Evolutionary conservation across 2,888 invertebrate species (phyloP).

Genomic region (Noctua pronuba): DNA sequence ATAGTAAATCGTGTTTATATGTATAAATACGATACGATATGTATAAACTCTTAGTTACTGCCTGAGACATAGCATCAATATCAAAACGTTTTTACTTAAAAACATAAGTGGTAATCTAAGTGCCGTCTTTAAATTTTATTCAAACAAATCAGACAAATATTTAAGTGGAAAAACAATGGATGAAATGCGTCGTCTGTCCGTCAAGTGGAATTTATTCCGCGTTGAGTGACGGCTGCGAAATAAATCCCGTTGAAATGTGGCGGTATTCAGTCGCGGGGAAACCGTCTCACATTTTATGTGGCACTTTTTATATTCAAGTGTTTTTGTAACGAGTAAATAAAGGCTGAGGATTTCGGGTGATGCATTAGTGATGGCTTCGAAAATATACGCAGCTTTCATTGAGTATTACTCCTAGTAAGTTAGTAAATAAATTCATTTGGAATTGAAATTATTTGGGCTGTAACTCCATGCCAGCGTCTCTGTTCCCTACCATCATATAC

Average conservation of each 20-base stretch:
- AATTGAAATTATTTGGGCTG: too few species aligned
- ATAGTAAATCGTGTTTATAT: not conserved
- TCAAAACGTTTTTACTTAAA: not conserved
- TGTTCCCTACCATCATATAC: not conserved
- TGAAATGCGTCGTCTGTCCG: constrained; percentile 58
- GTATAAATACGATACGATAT: too few species aligned
- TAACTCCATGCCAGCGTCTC: not conserved
- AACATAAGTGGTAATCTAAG: not conserved
- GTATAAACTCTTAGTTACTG: not conserved
- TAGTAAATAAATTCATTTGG: not conserved
- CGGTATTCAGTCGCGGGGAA: constrained; percentile 22
- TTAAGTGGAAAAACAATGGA: constrained; percentile 59
- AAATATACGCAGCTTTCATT: constrained; percentile 11
- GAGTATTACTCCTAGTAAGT: not conserved
- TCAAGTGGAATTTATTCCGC: constrained; percentile 60
- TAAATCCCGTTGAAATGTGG: constrained; percentile 55
- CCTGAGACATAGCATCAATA: not conserved
- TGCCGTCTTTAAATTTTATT: constrained; percentile 23
- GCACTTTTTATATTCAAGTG: constrained; percentile 48
- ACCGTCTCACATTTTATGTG: constrained; percentile 50
- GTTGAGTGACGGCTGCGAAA: constrained; percentile 65
- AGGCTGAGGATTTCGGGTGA: constrained; percentile 26
- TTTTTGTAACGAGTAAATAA: constrained; percentile 46
- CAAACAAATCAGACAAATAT: constrained; percentile 31
- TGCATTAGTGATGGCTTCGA: constrained; percentile 14